Base-by-base conservation (phyloP, 2,113 vertebrate species). In the Hydropotes inermis region DNA sequence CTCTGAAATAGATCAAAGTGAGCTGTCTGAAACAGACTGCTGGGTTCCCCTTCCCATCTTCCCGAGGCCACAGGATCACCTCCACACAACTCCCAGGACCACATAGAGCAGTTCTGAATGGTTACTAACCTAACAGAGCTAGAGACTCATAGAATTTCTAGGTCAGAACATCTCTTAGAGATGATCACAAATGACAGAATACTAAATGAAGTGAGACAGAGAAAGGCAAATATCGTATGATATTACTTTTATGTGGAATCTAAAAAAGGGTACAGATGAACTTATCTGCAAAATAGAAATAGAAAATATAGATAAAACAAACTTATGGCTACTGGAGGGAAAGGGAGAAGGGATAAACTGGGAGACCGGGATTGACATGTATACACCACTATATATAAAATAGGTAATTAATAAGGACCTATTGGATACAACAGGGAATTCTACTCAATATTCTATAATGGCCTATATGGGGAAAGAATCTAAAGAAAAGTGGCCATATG, bases 1-100 rank as follows among this genome's bases (percentile, higher is more conserved):
- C 96, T 96, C 78, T 96, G 97, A 97, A 98, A 97, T 97, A 95
- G 89, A 96, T 97, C 97, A 95, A 93, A 98, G 97, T 30, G 21
- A 93, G 57, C 84, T 52, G 91, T 54, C 25, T 91, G 88, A 96
- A 97, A 91, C 55, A 89, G 60, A 13, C 86, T 64, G 76, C 43
- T 95, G 10, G 61, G 47, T 11, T 81, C 14, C 28, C 54, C 43
- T 45, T 52, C 5, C 21, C 16, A 9, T 36, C 13, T 47, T 88
- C 21, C n/a, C 6, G 11, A 79, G 1, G 4, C 43, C 43, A 14
- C 8, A 16, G 54, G 7, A 78, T 25, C 55, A 76, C 76, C 13
- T 79, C 16, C 3, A 4, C 5, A 50, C 1, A 50, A 39, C 21
- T 50, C 23, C 67, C 21, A 54, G 92, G 58, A 25, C 70, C 39